Percentiles rank a stretch among this genome's conserved stretches.
Evolutionary conservation across 2,113 vertebrate genomes (phyloP).

Genomic region (Damaliscus lunatus): DNA sequence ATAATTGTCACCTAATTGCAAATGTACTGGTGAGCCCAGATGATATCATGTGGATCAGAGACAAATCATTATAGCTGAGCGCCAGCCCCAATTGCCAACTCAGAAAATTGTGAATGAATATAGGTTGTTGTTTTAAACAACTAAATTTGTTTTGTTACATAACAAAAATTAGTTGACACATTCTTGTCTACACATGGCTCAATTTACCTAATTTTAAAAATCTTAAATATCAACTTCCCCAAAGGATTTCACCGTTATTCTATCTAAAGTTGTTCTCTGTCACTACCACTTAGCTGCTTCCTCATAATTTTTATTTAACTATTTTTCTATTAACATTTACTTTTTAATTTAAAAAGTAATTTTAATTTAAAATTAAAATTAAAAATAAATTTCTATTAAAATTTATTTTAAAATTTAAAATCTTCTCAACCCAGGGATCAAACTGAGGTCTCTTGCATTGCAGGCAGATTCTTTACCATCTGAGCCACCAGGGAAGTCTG

Average conservation of each 20-base stretch:
- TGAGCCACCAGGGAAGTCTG: neutral
- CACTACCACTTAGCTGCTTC: neutral
- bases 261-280: neutral
- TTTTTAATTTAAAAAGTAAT: neutral
- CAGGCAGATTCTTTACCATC: neutral
- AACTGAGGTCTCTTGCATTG: neutral
- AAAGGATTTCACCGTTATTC: neutral
- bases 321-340: neutral
- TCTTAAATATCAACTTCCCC: neutral
- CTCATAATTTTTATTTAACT: neutral
- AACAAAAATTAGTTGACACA: neutral
- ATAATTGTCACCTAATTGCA: neutral
- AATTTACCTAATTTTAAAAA: neutral
- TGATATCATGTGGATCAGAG: neutral
- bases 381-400: neutral
- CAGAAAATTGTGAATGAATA: neutral
- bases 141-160: neutral
- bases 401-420: neutral
- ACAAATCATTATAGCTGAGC: neutral
- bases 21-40: neutral
- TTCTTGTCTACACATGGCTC: neutral
- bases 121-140: neutral
- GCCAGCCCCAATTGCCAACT: neutral
- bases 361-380: neutral
- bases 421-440: neutral